Percentiles rank a stretch among this genome's conserved stretches.
phyloP scores from a whole-genome alignment of 2,113 vertebrate genomes.

The Macroglossus sobrinus region DNA sequence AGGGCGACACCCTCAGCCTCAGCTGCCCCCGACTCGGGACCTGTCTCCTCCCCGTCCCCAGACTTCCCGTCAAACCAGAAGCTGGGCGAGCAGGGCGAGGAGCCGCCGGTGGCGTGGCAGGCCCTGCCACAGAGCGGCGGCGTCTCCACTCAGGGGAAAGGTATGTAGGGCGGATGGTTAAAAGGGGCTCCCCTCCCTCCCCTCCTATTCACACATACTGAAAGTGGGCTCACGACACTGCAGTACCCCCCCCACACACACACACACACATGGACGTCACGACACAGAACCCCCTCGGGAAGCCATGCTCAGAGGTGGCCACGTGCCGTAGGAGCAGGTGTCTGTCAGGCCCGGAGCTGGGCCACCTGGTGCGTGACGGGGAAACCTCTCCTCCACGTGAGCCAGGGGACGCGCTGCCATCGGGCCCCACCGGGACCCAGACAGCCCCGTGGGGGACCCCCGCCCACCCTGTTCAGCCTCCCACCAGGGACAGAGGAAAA shows the following conservation, averaged over 20 bases:
- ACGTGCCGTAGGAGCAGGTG: background rate
- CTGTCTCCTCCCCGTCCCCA: background rate
- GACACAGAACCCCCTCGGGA: background rate
- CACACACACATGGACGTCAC: background rate
- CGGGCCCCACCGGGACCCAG: background rate
- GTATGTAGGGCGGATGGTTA: background rate
- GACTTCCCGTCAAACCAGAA: conserved; percentile 3
- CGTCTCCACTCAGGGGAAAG: background rate
- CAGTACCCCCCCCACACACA: background rate
- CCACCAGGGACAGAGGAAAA: background rate
- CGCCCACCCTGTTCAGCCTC: background rate
- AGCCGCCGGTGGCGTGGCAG: background rate
- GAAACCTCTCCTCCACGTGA: background rate
- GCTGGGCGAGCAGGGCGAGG: background rate
- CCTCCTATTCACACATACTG: fast-evolving
- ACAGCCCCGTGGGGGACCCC: background rate
- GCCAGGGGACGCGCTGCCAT: fast-evolving
- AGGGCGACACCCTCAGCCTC: background rate
- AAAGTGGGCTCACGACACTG: background rate
- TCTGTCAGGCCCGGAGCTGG: background rate
- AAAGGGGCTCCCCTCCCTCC: background rate
- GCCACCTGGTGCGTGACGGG: background rate
- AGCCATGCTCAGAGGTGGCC: background rate
- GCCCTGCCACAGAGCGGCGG: too few relatives aligned
- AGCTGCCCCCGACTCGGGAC: background rate